Conservation (phyloP, 2,113 vertebrate genomes). For the Scatophagus argus region DNA sequence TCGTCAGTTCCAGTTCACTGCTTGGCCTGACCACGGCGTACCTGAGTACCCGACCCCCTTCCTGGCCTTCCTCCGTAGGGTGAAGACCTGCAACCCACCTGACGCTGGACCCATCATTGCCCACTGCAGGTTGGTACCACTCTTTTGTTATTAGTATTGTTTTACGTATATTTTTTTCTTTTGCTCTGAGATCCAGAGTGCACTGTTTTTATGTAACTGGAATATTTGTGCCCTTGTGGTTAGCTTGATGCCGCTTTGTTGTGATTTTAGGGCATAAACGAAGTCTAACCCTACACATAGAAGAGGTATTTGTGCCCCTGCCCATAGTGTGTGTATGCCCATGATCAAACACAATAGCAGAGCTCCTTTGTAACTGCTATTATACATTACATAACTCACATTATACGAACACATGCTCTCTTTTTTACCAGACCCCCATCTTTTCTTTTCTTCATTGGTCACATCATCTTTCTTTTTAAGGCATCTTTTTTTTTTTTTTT, state of each 20-base stretch:
- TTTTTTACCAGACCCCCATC: slow-evolving; percentile 31
- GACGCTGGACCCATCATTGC: slow-evolving; percentile 96
- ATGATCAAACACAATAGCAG: slow-evolving; percentile 22
- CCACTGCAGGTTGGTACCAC: slow-evolving; percentile 92
- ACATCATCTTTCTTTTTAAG: slow-evolving; percentile 60
- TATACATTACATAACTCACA: slow-evolving; percentile 51
- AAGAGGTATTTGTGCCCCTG: slow-evolving; percentile 1
- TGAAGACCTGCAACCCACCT: slow-evolving; percentile 97
- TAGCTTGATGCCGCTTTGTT: not conserved
- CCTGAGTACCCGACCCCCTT: slow-evolving; percentile 97
- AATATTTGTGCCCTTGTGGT: slow-evolving; percentile 1
- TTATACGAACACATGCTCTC: slow-evolving; percentile 51
- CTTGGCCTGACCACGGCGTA: slow-evolving; percentile 97
- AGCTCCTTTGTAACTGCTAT: slow-evolving; percentile 21
- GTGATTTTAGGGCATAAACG: not conserved
- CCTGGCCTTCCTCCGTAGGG: slow-evolving; percentile 95
- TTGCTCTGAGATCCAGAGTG: slow-evolving; percentile 6
- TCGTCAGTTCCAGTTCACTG: slow-evolving; percentile 98
- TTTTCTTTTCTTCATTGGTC: slow-evolving; percentile 51
- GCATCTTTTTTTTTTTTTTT: slow-evolving; percentile 39
- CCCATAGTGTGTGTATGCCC: not conserved
- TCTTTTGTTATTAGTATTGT: not conserved
- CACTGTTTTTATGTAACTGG: not conserved
- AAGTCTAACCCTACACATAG: slow-evolving; percentile 7
- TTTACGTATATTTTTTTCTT: not conserved